Percentiles rank a stretch among this genome's conserved stretches.
Conservation (phyloP, 2,113 vertebrate genomes). For the Lepisosteus oculatus region DNA sequence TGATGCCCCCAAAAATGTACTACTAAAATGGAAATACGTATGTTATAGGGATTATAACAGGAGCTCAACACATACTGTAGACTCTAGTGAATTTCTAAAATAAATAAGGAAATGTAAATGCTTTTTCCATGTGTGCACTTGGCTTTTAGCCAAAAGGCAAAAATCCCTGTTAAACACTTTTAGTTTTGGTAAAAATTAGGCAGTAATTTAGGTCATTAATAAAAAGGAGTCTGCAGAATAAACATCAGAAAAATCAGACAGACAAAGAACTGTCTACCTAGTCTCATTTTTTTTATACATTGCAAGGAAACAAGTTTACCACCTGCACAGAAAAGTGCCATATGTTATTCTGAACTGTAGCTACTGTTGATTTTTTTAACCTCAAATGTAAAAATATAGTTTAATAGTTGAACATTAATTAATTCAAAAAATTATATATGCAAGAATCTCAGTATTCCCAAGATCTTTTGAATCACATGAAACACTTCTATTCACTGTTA, state of each 20-base stretch:
- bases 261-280: neutral
- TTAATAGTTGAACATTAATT: conserved; percentile 9
- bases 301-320: conserved; percentile 21
- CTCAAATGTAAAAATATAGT: neutral
- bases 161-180: conserved; percentile 32
- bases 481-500: too few relatives aligned
- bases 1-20: conserved; percentile 22
- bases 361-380: neutral
- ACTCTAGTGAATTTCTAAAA: conserved; percentile 37
- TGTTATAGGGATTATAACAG: conserved; percentile 61
- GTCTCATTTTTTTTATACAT: conserved; percentile 7
- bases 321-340: conserved; percentile 16
- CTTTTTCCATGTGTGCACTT: conserved; percentile 55
- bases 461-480: too few relatives aligned
- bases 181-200: too few relatives aligned
- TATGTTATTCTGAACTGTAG: too few relatives aligned
- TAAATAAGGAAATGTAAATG: conserved; percentile 44
- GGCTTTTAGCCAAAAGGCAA: conserved; percentile 45
- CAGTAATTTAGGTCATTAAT: conserved; percentile 37
- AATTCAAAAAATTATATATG: neutral
- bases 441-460: neutral
- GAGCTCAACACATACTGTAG: conserved; percentile 39
- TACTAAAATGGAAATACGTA: conserved; percentile 1
- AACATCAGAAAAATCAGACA: conserved; percentile 41
- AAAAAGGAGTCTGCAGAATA: conserved; percentile 49